Evolutionary conservation across 2,113 vertebrate genomes (phyloP).

Genomic region (Syngnathoides biaculeatus): DNA sequence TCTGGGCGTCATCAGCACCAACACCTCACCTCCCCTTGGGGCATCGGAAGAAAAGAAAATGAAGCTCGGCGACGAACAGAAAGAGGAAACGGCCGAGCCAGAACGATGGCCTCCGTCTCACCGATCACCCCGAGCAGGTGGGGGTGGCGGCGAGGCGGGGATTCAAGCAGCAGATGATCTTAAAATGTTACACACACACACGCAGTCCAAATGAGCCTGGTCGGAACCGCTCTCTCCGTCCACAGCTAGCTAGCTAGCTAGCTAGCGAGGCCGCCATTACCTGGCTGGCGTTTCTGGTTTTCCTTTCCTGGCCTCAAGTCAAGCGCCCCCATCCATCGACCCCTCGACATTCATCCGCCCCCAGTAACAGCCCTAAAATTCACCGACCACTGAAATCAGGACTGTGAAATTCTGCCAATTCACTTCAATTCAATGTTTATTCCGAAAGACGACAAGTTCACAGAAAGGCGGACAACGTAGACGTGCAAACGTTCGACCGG

Average conservation of each 20-base stretch:
- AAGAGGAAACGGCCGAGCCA: conserved; percentile 20
- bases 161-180: conserved; percentile 38
- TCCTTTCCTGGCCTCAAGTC: conserved; percentile 27
- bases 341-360: background rate
- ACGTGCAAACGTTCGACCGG: no score
- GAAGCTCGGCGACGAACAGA: background rate
- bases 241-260: conserved; percentile 21
- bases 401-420: no score
- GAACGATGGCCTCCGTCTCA: conserved; percentile 26
- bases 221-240: conserved; percentile 26
- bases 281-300: conserved; percentile 44
- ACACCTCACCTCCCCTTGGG: conserved; percentile 18
- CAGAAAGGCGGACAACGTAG: no score
- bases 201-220: conserved; percentile 45
- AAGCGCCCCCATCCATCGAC: background rate
- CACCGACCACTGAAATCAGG: background rate
- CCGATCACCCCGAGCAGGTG: conserved; percentile 33
- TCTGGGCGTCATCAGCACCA: conserved; percentile 58
- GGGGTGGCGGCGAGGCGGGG: conserved; percentile 19
- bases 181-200: background rate
- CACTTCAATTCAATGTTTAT: no score
- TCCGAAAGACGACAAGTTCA: no score
- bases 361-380: no score
- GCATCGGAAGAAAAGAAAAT: background rate
- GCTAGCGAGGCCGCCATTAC: conserved; percentile 24